phyloP scores from a whole-genome alignment of 2,888 invertebrate species.

The Bursaphelenchus okinawaensis region DNA sequence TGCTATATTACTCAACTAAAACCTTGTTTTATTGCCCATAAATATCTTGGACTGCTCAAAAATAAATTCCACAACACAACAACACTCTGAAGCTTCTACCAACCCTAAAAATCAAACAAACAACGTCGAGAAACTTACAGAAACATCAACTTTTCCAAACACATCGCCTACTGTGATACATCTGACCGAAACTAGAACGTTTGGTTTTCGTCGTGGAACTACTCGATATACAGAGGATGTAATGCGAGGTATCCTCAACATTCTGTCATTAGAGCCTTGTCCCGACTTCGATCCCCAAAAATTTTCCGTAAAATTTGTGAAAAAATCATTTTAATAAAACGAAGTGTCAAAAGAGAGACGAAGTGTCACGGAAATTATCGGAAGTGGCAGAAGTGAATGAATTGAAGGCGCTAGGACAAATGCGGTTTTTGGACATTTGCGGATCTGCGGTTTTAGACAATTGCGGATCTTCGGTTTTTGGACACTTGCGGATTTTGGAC shows the following conservation, averaged over 20 bases:
- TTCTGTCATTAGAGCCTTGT: neutral
- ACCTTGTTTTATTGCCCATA: no score
- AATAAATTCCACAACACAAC: neutral
- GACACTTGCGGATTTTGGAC: no score
- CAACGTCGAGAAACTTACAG: neutral
- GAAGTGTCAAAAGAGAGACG: neutral
- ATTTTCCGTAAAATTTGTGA: neutral
- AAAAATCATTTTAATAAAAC: neutral
- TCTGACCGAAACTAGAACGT: neutral
- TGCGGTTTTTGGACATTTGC: no score
- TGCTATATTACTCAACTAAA: no score
- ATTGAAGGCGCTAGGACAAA: no score
- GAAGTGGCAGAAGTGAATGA: no score
- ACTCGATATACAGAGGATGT: neutral
- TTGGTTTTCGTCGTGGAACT: neutral
- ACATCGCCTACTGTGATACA: conserved; percentile 3
- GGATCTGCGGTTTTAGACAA: no score
- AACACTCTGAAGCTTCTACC: neutral
- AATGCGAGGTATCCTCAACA: neutral
- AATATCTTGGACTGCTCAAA: no score
- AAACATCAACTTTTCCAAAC: conserved; percentile 12
- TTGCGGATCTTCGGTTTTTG: no score
- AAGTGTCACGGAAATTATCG: neutral
- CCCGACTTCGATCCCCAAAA: neutral
- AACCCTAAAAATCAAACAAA: neutral